phyloP scores from a whole-genome alignment of 2,888 invertebrate genomes.

The Piscicola geometra region DNA sequence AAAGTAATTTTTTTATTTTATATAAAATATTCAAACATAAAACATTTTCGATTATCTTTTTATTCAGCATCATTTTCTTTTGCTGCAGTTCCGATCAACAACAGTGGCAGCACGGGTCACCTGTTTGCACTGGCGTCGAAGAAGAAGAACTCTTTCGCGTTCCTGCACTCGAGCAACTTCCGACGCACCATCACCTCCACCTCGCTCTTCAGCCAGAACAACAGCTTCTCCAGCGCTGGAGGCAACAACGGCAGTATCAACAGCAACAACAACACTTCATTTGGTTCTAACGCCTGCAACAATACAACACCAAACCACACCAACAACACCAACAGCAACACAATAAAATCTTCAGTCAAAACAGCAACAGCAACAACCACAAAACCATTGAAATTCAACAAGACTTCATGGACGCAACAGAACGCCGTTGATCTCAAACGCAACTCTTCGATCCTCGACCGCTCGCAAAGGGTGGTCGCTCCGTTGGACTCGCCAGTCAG shows the following conservation, averaged over 20 bases:
- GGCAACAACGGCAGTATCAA: background rate
- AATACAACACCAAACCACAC: background rate
- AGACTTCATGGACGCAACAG: background rate
- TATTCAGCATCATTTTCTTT: too few species aligned
- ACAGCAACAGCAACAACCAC: background rate
- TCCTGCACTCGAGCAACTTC: constrained; percentile 28
- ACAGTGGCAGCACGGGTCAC: constrained; percentile 29
- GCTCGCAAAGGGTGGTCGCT: constrained; percentile 26
- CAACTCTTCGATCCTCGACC: constrained; percentile 12
- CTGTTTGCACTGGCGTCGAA: constrained; percentile 29
- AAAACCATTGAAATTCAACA: background rate
- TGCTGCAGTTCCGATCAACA: constrained; percentile 29
- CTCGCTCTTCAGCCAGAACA: background rate
- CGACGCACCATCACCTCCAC: constrained; percentile 21
- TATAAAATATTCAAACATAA: too few species aligned
- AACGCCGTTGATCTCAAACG: background rate
- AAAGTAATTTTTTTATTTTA: too few species aligned
- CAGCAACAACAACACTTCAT: constrained; percentile 3
- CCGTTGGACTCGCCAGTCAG: background rate
- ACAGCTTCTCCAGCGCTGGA: too few species aligned
- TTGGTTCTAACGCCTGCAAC: too few species aligned
- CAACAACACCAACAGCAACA: background rate
- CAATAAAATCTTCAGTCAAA: too few species aligned
- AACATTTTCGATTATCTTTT: too few species aligned
- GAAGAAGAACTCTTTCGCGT: constrained; percentile 29